A percentile compares a stretch with the other conserved stretches of the same genome.
Evolutionary conservation across 2,113 vertebrate genomes (phyloP).

Genomic region (Podiceps cristatus): DNA sequence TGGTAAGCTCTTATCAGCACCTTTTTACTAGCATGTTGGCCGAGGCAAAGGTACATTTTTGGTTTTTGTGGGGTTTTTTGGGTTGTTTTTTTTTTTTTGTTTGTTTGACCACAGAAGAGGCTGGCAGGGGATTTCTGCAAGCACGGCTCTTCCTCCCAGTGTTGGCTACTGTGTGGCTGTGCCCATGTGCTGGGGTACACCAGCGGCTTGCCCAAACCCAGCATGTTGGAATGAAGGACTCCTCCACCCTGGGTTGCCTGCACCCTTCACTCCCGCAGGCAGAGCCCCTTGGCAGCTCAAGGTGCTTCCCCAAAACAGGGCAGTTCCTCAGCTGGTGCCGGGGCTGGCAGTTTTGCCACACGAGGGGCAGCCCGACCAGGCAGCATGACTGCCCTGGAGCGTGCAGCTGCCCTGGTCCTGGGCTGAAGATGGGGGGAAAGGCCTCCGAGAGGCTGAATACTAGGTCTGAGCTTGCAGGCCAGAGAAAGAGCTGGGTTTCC

Average conservation of each 20-base stretch:
- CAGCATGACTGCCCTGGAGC: background rate
- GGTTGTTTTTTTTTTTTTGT: no score
- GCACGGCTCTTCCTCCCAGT: background rate
- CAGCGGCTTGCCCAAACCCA: background rate
- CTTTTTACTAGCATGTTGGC: background rate
- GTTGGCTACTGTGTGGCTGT: background rate
- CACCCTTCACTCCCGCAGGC: background rate
- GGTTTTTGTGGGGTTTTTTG: no score
- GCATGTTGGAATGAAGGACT: background rate
- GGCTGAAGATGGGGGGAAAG: background rate
- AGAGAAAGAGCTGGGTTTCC: background rate
- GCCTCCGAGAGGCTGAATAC: background rate
- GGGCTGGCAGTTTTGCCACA: background rate
- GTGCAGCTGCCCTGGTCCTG: accelerated
- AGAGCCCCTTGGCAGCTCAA: background rate
- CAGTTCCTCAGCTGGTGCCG: no score
- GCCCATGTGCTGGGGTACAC: accelerated
- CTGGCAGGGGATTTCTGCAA: background rate
- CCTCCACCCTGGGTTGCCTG: no score
- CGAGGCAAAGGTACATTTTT: background rate
- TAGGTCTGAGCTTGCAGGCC: background rate
- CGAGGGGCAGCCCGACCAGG: background rate
- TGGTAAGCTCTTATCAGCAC: background rate
- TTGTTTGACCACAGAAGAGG: background rate
- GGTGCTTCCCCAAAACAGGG: background rate